Evolutionary conservation across 2,888 invertebrate genomes (phyloP).

Genomic region (Axea sp.): DNA sequence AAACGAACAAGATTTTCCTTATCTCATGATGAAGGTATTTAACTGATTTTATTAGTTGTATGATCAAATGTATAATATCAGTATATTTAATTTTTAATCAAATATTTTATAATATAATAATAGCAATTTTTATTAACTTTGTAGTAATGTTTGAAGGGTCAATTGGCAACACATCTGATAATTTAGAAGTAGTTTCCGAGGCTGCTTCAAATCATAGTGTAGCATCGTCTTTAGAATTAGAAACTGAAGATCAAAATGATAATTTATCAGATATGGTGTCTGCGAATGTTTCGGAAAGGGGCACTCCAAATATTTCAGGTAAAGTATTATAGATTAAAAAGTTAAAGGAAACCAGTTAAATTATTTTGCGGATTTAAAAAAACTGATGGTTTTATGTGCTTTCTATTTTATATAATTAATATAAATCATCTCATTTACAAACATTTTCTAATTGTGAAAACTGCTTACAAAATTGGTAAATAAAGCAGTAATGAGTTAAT

Average conservation of each 20-base stretch:
- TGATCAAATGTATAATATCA: too few species aligned
- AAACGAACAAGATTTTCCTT: conserved; percentile 85
- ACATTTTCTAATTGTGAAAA: too few species aligned
- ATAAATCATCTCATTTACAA: too few species aligned
- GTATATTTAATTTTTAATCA: too few species aligned
- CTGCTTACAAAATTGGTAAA: too few species aligned
- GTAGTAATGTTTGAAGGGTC: conserved; percentile 83
- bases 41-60: not conserved
- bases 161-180: conserved; percentile 94
- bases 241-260: conserved; percentile 93
- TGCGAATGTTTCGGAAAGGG: conserved; percentile 94
- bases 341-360: too few species aligned
- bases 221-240: conserved; percentile 92
- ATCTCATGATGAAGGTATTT: conserved; percentile 88
- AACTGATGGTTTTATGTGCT: too few species aligned
- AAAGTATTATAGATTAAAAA: not conserved
- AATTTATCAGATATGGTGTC: conserved; percentile 98
- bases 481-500: too few species aligned
- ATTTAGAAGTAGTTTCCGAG: conserved; percentile 96
- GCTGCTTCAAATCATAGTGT: conserved; percentile 97
- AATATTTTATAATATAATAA: too few species aligned
- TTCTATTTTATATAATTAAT: too few species aligned
- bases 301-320: conserved; percentile 96
- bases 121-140: too few species aligned
- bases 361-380: too few species aligned